Evolutionary conservation across 2,113 vertebrate genomes (phyloP).

Genomic region (Plectropomus leopardus): DNA sequence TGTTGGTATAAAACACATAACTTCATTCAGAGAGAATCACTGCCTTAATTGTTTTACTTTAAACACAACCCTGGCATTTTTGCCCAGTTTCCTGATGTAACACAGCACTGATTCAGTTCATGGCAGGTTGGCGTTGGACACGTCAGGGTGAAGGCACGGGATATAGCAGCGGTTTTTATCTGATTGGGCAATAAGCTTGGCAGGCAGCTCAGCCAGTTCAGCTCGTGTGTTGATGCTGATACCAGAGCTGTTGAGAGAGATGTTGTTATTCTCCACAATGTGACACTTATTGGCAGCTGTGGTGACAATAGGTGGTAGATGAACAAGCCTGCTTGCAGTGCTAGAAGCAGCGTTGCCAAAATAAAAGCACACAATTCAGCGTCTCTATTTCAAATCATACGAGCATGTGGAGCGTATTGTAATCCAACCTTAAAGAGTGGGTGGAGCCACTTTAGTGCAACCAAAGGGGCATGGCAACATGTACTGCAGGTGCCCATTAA

Average conservation of each 20-base stretch:
- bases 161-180: conserved; percentile 17
- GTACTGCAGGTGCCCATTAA: not conserved
- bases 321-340: not conserved
- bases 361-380: not conserved
- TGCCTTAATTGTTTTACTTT: no score
- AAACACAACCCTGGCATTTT: not conserved
- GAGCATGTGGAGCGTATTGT: not conserved
- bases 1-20: not conserved
- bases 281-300: not conserved
- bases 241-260: conserved; percentile 16
- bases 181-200: not conserved
- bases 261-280: not conserved
- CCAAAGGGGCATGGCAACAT: no score
- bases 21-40: no score
- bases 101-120: not conserved
- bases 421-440: not conserved
- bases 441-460: no score
- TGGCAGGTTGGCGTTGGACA: conserved; percentile 8
- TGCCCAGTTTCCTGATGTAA: not conserved
- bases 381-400: not conserved
- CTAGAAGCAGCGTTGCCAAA: not conserved
- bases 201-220: no score
- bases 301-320: not conserved
- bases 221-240: no score
- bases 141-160: not conserved